A percentile compares a stretch with the other conserved stretches of the same genome.
Evolutionary conservation across 2,888 invertebrate species (phyloP).

Genomic region (Drosophila neotestacea): DNA sequence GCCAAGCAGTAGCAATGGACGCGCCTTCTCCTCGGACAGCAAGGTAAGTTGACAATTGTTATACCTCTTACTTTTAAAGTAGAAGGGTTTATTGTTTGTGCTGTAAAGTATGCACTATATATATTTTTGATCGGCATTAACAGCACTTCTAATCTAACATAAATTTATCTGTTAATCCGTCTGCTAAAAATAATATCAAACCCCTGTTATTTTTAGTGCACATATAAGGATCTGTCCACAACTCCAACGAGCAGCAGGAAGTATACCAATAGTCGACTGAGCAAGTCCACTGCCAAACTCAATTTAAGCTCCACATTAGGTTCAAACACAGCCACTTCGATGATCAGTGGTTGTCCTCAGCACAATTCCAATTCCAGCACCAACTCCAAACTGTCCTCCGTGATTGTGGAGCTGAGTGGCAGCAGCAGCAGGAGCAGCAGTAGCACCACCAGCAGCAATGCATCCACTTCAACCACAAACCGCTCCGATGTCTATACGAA

Average conservation of each 20-base stretch:
- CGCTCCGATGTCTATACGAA: constrained; percentile 79
- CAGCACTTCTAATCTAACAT: no score
- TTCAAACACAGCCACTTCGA: constrained; percentile 3
- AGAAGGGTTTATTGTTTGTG: background rate
- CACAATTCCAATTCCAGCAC: constrained; percentile 27
- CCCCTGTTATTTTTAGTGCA: constrained; percentile 60
- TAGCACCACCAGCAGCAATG: constrained; percentile 23
- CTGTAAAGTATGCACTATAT: no score
- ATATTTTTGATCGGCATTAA: no score
- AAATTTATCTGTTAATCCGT: background rate
- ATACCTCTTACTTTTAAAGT: no score
- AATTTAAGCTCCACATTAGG: constrained; percentile 82
- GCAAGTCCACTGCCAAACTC: constrained; percentile 85
- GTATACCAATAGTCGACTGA: constrained; percentile 81
- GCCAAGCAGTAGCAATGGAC: constrained; percentile 79
- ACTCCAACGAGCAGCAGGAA: constrained; percentile 85
- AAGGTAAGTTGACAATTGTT: constrained; percentile 67
- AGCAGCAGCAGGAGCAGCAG: constrained; percentile 9
- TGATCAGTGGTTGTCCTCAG: constrained; percentile 43
- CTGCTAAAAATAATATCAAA: no score
- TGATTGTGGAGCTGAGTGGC: constrained; percentile 60
- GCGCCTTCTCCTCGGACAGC: constrained; percentile 83
- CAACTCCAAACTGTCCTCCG: constrained; percentile 23
- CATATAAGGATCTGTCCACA: constrained; percentile 83
- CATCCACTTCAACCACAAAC: constrained; percentile 40